Evolutionary conservation across 1,140 invertebrate species (phyloP), one percentile per base, ranked within the genome.

Genomic region (Acromyrmex heyeri): DNA sequence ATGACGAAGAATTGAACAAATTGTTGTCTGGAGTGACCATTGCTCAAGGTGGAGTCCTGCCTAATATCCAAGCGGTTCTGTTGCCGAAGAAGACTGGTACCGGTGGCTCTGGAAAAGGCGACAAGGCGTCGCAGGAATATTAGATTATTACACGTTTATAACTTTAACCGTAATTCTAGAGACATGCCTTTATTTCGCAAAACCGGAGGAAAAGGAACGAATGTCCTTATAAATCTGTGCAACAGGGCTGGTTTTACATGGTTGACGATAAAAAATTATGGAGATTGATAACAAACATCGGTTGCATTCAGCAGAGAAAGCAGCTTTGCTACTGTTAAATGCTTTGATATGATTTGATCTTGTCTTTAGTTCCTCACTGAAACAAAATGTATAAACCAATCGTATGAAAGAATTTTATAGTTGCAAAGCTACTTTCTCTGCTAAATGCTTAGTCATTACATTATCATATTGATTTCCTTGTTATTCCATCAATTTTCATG

Each of bases 1-100:
- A 98, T 95, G 97, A 98, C 95, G 97, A 98, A 92, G 97, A 98
- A 91, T 93, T 98, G 90, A 97, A 97, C 93, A 97, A 97, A 95
- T 95, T 98, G 62, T 93, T 98, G n/a, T 95, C 96, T 18, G 97
- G 97, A 87, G 97, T 98, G 0, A 98, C 97, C 21, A 98, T 98
- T 89, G 96, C 97, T 72, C 96, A 97, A 93, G 97, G 97, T 72
- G 98, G 97, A 90, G 97, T 98, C 0, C 91, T 98, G 85, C 98
- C 98, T 2, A 97, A 97, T 91, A 98, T 98, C 82, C 96, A 97
- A 88, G 96, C 97, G 34, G 96, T 97, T 14, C 94, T 98, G 12
- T 91, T 98, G 62, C 96, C 97, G 8, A 97, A 97, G 93, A 97
- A 97, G 92, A 96, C 96, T 44, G 95, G 93, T n/a, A 94, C 93